Evolutionary conservation across 2,113 vertebrate genomes (phyloP), one percentile per base, ranked within the genome.

Genomic region (Sisor rabdophorus): DNA sequence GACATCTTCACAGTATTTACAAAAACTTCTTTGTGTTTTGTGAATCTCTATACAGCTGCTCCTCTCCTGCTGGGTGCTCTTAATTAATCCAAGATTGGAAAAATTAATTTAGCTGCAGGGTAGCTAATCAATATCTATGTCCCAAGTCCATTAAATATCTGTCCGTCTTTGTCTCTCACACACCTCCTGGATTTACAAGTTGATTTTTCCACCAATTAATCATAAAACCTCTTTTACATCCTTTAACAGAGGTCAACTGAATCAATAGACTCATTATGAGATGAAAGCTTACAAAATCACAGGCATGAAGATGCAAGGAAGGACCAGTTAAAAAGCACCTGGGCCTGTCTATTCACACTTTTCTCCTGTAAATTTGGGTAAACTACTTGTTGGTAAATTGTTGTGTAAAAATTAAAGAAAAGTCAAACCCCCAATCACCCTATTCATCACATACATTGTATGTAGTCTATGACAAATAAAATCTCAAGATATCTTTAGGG

Each of bases 11-110:
- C 60, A 65, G 69, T 78, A 73, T 78, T 78, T 78, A 78, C 69
- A 53, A 71, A 61, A 72, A 65, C 12, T 47, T 63, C 76, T 60
- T 63, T 63, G 58, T 52, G 47, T 64, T 78, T 50, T 55, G 16
- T 77, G 53, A 59, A 63, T 75, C 44, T 73, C 59, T 69, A 77
- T 80, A 77, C 81, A 74, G 89, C 88, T 86, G 82, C 87, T 85
- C 87, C 87, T 88, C 87, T 89, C 84, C 86, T 77, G 78, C 83
- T 84, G 89, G 87, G 88, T 85, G 86, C 87, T 85, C 87, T 91
- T 92, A 91, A 91, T 91, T 91, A 90, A 91, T 90, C 81, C 88
- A 88, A 90, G 89, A 91, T 92, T 92, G 87, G 86, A 89, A 90
- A 90, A 91, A 91, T 90, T 91, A 90, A 90, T 91, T 88, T 88